Percentiles rank a stretch among this genome's conserved stretches.
These are phyloP conservation scores for Paralichthys olivaceus DNA, from an alignment of 2,113 vertebrate species.

Conservation along the genomic window DNA sequence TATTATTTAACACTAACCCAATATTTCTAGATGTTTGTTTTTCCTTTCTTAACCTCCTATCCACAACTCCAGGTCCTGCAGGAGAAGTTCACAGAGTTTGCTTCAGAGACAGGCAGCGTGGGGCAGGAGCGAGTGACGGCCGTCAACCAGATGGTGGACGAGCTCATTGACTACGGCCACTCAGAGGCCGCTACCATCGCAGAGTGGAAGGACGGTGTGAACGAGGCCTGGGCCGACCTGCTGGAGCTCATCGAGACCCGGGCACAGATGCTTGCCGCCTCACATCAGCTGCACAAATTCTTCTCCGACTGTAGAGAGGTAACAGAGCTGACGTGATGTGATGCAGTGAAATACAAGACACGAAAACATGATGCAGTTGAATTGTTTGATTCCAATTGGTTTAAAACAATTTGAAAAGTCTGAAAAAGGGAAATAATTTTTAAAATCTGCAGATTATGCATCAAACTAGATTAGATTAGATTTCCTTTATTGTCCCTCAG, in stretches of 20 bases:
- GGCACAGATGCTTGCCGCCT: conserved; percentile 92
- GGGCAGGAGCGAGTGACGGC: conserved; percentile 92
- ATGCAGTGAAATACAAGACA: background rate
- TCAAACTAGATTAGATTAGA: no score
- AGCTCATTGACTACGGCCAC: conserved; percentile 96
- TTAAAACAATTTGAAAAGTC: no score
- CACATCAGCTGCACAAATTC: conserved; percentile 94
- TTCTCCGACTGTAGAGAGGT: conserved; percentile 93
- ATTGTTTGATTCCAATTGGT: background rate
- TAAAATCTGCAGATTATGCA: background rate
- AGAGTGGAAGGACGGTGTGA: conserved; percentile 96
- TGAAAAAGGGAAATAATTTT: background rate
- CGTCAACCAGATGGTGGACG: conserved; percentile 96
- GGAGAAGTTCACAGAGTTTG: conserved; percentile 96
- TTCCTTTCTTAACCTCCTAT: background rate
- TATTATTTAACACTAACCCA: background rate
- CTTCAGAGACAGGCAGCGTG: conserved; percentile 87
- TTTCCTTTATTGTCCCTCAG: no score
- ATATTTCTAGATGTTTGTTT: background rate
- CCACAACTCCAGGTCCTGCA: conserved; percentile 83
- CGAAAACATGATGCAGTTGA: background rate
- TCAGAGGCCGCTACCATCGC: conserved; percentile 92
- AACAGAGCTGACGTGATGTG: background rate
- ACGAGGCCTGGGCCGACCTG: conserved; percentile 95
- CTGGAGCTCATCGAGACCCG: conserved; percentile 96